Percentiles rank a stretch among this genome's conserved stretches.
These are phyloP conservation scores for Enteromius paludinosus DNA, from an alignment of 2,797 vertebrate species.

Conservation along the genomic window DNA sequence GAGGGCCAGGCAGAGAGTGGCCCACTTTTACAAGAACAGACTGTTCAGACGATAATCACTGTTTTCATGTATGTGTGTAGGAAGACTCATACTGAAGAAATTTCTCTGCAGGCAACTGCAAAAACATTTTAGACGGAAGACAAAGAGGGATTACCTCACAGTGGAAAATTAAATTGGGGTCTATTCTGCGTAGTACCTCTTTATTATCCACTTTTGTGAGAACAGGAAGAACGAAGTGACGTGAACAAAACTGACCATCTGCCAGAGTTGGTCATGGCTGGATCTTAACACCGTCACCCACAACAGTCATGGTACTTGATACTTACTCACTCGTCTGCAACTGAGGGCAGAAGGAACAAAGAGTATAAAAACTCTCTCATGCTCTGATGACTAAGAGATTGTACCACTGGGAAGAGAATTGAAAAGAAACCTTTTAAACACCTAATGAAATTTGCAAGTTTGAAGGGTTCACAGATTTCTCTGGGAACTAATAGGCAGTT, in stretches of 20 bases:
- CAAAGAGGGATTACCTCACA: not conserved
- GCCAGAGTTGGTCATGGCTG: conserved; percentile 49
- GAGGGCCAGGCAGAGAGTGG: conserved; percentile 58
- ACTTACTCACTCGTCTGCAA: conserved; percentile 47
- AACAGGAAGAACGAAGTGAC: conserved; percentile 40
- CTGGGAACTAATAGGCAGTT: not conserved
- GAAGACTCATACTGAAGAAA: conserved; percentile 8
- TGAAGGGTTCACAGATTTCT: conserved; percentile 1
- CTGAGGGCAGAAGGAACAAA: conserved; percentile 45
- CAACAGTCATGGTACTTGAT: conserved; percentile 34
- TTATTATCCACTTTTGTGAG: conserved; percentile 25
- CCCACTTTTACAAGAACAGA: conserved; percentile 74
- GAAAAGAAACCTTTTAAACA: conserved; percentile 3
- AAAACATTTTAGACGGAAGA: conserved; percentile 4
- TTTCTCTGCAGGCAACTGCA: conserved; percentile 24
- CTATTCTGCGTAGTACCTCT: not conserved
- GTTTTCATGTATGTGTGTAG: conserved; percentile 26
- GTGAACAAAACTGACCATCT: conserved; percentile 51
- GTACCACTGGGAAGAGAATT: not conserved
- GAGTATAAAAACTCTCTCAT: conserved; percentile 9
- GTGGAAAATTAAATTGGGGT: not conserved
- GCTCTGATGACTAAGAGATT: conserved; percentile 9
- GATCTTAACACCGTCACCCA: conserved; percentile 54
- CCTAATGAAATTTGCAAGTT: not conserved
- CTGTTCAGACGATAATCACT: conserved; percentile 58